Evolutionary conservation across 23 tunicate species (phyloP).

Genomic region (Aplidium turbinatum): DNA sequence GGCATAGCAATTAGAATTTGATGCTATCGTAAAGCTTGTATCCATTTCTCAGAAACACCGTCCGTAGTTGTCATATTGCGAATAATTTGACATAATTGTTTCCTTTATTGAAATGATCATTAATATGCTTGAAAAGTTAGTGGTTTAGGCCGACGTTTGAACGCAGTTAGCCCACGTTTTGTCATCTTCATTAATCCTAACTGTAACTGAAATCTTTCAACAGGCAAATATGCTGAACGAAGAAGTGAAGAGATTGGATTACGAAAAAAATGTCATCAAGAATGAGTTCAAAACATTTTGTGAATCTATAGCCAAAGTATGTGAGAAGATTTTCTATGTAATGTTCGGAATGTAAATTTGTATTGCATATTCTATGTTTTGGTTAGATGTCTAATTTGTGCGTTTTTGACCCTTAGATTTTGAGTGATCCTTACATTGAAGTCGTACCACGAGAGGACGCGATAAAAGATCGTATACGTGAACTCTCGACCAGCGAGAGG

Average conservation of each 20-base stretch:
- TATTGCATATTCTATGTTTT: no score
- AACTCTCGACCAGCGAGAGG: slow-evolving; percentile 29
- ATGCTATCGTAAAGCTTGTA: no score
- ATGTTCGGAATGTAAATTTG: not conserved
- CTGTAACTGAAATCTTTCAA: not conserved
- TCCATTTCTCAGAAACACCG: no score
- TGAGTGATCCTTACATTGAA: slow-evolving; percentile 66
- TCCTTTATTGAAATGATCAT: no score
- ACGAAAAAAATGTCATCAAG: slow-evolving; percentile 41
- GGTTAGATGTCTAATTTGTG: no score
- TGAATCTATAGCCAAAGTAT: slow-evolving; percentile 67
- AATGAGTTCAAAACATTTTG: slow-evolving; percentile 64
- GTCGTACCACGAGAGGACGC: slow-evolving; percentile 56
- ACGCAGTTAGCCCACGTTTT: no score
- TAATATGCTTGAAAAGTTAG: no score
- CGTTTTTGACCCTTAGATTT: no score
- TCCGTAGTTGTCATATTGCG: no score
- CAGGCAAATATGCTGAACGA: slow-evolving; percentile 59
- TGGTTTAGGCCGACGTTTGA: no score
- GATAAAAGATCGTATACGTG: slow-evolving; percentile 65
- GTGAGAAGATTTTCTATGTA: not conserved
- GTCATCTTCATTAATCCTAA: not conserved
- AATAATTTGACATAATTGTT: no score
- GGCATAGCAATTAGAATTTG: no score
- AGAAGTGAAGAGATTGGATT: slow-evolving; percentile 64